Conservation (phyloP, 2,888 invertebrate species). For the Coleophora flavipennella region DNA sequence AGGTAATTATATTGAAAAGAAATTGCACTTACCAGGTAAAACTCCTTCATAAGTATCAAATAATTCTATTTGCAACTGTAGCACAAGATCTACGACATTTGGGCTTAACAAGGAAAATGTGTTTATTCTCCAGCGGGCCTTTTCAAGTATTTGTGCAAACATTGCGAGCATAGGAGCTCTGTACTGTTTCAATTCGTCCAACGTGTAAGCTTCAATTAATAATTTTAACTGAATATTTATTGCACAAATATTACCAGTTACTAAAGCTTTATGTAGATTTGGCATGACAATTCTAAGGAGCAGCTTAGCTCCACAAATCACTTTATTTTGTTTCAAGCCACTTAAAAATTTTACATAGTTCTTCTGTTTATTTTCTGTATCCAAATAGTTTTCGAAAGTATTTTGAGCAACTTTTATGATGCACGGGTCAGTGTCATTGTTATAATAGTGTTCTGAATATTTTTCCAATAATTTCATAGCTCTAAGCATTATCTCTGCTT, state of each 20-base stretch:
- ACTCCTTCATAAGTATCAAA: conserved; percentile 32
- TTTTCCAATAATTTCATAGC: conserved; percentile 37
- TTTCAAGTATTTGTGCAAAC: conserved; percentile 50
- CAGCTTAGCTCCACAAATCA: conserved; percentile 38
- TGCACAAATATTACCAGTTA: conserved; percentile 28
- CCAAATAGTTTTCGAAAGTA: conserved; percentile 25
- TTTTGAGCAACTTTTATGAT: conserved; percentile 35
- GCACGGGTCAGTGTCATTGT: conserved; percentile 42
- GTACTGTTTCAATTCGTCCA: conserved; percentile 39
- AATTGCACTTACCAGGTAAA: conserved; percentile 38
- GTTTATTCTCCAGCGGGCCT: conserved; percentile 44
- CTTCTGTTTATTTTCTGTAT: conserved; percentile 30
- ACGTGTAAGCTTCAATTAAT: conserved; percentile 29
- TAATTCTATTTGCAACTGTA: conserved; percentile 37
- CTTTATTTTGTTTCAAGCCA: conserved; percentile 32
- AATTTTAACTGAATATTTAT: conserved; percentile 39
- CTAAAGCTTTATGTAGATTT: conserved; percentile 40
- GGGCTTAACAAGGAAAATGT: conserved; percentile 35
- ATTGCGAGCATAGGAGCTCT: conserved; percentile 55
- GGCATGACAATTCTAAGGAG: conserved; percentile 53
- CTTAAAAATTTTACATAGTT: conserved; percentile 43
- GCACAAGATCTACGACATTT: conserved; percentile 31
- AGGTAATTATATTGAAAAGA: not conserved
- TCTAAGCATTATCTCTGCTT: conserved; percentile 45
- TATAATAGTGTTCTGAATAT: conserved; percentile 45